These are phyloP conservation scores for Lycocorax pyrrhopterus DNA, from an alignment of 2,113 vertebrate species.

Conservation along the genomic window DNA sequence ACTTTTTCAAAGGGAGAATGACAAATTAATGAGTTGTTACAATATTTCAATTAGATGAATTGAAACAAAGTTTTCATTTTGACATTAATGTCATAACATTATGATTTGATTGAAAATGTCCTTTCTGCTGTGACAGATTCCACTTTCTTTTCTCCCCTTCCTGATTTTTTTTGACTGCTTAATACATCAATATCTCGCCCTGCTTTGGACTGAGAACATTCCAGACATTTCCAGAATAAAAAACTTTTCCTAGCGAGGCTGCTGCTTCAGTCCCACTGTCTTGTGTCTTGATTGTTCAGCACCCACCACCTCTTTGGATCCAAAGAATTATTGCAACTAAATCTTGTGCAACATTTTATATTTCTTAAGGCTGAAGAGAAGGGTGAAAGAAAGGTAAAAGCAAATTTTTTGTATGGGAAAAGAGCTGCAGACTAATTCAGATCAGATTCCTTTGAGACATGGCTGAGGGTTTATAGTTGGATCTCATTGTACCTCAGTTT, in stretches of 20 bases:
- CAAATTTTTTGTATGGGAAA: background rate
- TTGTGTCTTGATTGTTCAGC: background rate
- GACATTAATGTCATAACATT: slow-evolving; percentile 6
- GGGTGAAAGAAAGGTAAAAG: background rate
- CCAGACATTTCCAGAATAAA: background rate
- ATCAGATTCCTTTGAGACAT: background rate
- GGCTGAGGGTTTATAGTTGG: background rate
- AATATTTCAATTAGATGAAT: slow-evolving; percentile 29
- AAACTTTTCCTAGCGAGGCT: background rate
- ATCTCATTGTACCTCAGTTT: background rate
- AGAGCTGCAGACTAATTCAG: background rate
- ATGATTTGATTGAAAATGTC: slow-evolving; percentile 29
- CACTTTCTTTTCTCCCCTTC: background rate
- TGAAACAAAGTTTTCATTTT: slow-evolving; percentile 24
- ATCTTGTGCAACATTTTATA: background rate
- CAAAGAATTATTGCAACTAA: background rate
- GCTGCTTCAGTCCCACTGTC: background rate
- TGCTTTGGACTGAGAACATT: background rate
- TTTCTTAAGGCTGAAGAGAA: background rate
- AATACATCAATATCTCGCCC: background rate
- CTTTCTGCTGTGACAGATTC: slow-evolving; percentile 17
- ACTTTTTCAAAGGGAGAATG: background rate
- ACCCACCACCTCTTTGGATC: background rate
- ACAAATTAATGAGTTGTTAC: background rate
- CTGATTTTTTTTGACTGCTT: background rate